Percentiles rank a stretch among this genome's conserved stretches.
phyloP scores from a whole-genome alignment of 2,797 vertebrate genomes.

The Acipenser ruthenus region DNA sequence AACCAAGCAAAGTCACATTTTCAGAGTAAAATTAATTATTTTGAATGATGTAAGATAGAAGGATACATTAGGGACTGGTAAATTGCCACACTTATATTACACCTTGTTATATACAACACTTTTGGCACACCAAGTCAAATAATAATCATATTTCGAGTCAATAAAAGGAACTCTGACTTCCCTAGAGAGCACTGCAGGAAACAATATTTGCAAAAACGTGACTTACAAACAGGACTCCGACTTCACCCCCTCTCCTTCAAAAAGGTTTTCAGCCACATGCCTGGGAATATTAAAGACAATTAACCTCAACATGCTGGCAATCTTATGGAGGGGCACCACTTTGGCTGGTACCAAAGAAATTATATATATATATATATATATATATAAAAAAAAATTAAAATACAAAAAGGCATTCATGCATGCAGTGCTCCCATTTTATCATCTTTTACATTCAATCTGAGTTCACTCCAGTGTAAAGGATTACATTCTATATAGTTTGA shows the following conservation, averaged over 20 bases:
- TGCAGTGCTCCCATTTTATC: slow-evolving; percentile 42
- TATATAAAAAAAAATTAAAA: slow-evolving; percentile 31
- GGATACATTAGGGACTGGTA: too few relatives aligned
- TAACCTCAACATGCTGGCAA: slow-evolving; percentile 57
- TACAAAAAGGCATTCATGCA: slow-evolving; percentile 43
- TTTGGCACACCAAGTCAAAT: too few relatives aligned
- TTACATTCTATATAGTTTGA: neutral
- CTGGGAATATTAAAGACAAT: slow-evolving; percentile 63
- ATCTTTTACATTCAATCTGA: slow-evolving; percentile 42
- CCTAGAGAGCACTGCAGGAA: slow-evolving; percentile 59
- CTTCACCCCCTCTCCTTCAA: slow-evolving; percentile 63
- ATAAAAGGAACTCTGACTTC: slow-evolving; percentile 48
- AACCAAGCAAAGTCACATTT: too few relatives aligned
- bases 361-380: slow-evolving; percentile 20
- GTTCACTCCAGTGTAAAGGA: slow-evolving; percentile 29
- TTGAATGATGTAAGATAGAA: too few relatives aligned
- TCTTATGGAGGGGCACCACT: slow-evolving; percentile 45
- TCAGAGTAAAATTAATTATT: too few relatives aligned
- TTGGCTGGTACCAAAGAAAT: slow-evolving; percentile 41
- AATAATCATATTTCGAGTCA: neutral
- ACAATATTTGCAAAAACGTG: slow-evolving; percentile 58
- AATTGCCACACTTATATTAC: too few relatives aligned
- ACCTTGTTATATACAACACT: too few relatives aligned
- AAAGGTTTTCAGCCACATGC: slow-evolving; percentile 61
- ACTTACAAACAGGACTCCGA: slow-evolving; percentile 62